Evolutionary conservation across 2,113 vertebrate species (phyloP).

Genomic region (Rhizomys pruinosus): DNA sequence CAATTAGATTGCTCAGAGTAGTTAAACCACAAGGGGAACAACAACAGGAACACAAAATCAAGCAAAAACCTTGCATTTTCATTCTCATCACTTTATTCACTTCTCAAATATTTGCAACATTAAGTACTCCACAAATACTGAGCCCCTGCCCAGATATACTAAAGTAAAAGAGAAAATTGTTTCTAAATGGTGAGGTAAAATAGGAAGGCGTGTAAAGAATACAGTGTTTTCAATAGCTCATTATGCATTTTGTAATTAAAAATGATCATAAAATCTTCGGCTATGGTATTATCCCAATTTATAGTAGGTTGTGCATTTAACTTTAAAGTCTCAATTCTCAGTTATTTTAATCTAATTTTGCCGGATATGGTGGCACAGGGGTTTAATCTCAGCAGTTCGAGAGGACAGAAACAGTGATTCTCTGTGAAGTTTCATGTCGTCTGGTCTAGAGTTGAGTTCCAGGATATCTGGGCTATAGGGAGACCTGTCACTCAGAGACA

Average conservation of each 20-base stretch:
- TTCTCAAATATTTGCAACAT: constrained; percentile 44
- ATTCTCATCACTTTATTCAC: constrained; percentile 26
- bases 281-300: constrained; percentile 25
- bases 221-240: not conserved
- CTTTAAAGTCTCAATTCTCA: no score
- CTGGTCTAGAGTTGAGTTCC: no score
- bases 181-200: not conserved
- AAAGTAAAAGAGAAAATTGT: constrained; percentile 21
- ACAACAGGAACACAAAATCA: not conserved
- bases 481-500: no score
- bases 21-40: constrained; percentile 27
- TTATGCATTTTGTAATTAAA: constrained; percentile 44
- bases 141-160: not conserved
- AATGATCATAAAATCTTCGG: not conserved
- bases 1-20: not conserved
- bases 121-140: not conserved
- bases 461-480: no score
- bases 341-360: no score
- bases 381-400: no score
- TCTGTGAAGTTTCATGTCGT: no score
- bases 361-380: no score
- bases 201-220: not conserved
- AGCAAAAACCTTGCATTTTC: constrained; percentile 18
- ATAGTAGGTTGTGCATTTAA: not conserved
- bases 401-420: no score